A percentile compares a stretch with the other conserved stretches of the same genome.
Evolutionary conservation across 2,113 vertebrate species (phyloP).

Genomic region (Rhinoptilus africanus): DNA sequence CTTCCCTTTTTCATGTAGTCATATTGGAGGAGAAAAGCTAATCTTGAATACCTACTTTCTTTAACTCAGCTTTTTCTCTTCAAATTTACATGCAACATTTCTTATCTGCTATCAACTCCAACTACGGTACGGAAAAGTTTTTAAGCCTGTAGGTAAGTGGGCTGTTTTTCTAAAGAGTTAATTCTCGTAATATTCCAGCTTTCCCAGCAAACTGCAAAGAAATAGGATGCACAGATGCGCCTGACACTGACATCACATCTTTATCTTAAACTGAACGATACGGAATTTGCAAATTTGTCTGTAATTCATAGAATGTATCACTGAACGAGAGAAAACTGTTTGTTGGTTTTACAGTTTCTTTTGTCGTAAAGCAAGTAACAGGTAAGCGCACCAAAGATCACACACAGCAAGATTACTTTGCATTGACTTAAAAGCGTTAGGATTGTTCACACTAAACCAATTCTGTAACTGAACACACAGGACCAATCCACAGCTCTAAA

Average conservation of each 20-base stretch:
- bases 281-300: background rate
- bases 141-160: background rate
- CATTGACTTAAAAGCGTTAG: background rate
- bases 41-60: background rate
- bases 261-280: background rate
- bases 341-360: background rate
- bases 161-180: background rate
- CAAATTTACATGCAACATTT: background rate
- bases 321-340: background rate
- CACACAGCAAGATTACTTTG: background rate
- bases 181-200: background rate
- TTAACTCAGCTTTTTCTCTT: background rate
- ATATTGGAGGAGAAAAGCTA: background rate
- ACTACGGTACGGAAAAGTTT: background rate
- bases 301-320: background rate
- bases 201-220: background rate
- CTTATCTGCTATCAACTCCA: background rate
- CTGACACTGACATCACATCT: background rate
- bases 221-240: background rate
- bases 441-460: background rate
- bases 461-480: background rate
- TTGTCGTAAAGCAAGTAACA: background rate
- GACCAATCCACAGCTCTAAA: background rate
- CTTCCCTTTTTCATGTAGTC: background rate
- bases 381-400: background rate